Evolutionary conservation across 2,888 invertebrate species (phyloP).

Genomic region (Dorcus hopei): DNA sequence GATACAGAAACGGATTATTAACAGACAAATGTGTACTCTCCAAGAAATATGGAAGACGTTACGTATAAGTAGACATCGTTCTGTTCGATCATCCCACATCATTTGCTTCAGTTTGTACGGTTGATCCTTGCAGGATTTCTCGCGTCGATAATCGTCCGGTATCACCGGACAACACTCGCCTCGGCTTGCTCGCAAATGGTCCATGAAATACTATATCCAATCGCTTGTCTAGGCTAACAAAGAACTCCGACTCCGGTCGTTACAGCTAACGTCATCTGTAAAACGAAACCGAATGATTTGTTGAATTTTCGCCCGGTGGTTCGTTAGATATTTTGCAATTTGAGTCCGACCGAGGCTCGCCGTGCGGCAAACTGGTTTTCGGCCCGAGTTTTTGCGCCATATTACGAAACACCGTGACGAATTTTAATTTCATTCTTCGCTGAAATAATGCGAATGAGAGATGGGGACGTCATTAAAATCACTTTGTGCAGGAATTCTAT

Average conservation of each 20-base stretch:
- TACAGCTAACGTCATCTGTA: slow-evolving; percentile 14
- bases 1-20: too few species aligned
- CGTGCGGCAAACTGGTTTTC: slow-evolving; percentile 5
- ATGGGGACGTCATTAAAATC: too few species aligned
- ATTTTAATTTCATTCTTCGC: slow-evolving; percentile 8
- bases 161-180: slow-evolving; percentile 14
- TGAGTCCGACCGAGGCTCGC: too few species aligned
- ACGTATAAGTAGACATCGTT: too few species aligned
- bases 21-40: too few species aligned
- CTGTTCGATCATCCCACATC: too few species aligned
- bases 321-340: background rate
- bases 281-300: background rate
- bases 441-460: too few species aligned
- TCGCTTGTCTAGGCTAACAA: slow-evolving; percentile 17
- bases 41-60: too few species aligned
- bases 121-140: too few species aligned
- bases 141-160: background rate
- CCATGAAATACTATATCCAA: slow-evolving; percentile 22
- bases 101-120: too few species aligned
- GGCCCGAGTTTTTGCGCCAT: slow-evolving; percentile 12
- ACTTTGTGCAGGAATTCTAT: too few species aligned
- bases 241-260: slow-evolving; percentile 16
- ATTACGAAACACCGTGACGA: slow-evolving; percentile 11
- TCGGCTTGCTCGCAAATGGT: slow-evolving; percentile 16
- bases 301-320: background rate